Evolutionary conservation across 2,113 vertebrate species (phyloP).

Genomic region (Campylomormyrus numenius): DNA sequence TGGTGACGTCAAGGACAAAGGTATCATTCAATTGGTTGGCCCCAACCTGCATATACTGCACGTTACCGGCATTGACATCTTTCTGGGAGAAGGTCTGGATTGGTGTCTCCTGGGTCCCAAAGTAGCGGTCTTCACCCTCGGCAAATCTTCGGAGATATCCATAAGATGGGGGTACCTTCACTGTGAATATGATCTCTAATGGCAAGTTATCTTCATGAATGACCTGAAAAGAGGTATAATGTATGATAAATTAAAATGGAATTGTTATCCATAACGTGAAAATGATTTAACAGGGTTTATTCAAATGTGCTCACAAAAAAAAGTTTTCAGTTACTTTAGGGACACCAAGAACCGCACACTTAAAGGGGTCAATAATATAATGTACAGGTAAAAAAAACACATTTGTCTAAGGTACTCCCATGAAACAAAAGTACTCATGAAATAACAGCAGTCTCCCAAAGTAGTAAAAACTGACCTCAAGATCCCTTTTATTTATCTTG

Average conservation of each 20-base stretch:
- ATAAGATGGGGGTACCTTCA: constrained; percentile 57
- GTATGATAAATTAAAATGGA: not conserved
- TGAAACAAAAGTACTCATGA: not conserved
- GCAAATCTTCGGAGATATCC: constrained; percentile 66
- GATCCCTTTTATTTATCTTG: constrained; percentile 67
- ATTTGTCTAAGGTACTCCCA: not conserved
- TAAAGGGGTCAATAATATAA: not conserved
- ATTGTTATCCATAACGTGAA: not conserved
- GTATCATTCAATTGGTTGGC: constrained; percentile 56
- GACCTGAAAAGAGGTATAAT: constrained; percentile 58
- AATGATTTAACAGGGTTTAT: not conserved
- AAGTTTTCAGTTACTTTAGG: not conserved
- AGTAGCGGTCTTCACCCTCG: constrained; percentile 50
- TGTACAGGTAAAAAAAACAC: not conserved
- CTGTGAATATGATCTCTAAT: constrained; percentile 67
- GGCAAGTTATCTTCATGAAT: constrained; percentile 69
- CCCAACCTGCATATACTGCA: constrained; percentile 72
- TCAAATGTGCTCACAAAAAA: not conserved
- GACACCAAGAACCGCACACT: not conserved
- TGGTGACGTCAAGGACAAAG: constrained; percentile 68
- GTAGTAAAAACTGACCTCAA: constrained; percentile 61
- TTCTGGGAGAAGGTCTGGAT: constrained; percentile 70
- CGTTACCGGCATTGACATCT: constrained; percentile 66
- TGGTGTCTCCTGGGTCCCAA: constrained; percentile 50
- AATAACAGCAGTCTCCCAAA: not conserved